phyloP scores from a whole-genome alignment of 2,113 vertebrate species.

The Pampusana beccarii region DNA sequence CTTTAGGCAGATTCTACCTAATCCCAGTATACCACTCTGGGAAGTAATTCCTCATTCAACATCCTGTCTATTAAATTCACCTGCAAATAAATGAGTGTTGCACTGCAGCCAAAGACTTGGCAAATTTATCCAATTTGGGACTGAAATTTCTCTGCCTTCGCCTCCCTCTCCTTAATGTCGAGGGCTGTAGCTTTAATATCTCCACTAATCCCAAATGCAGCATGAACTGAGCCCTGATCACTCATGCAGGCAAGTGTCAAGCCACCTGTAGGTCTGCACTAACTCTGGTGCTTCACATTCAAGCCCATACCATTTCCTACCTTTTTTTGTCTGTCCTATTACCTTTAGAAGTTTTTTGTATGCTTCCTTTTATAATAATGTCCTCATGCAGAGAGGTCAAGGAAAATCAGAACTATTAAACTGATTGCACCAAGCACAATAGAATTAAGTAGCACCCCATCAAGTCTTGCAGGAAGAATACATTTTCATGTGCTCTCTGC shows the following conservation, averaged over 20 bases:
- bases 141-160: conserved; percentile 29
- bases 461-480: neutral
- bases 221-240: neutral
- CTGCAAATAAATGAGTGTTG: conserved; percentile 35
- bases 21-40: neutral
- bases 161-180: neutral
- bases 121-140: conserved; percentile 37
- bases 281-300: neutral
- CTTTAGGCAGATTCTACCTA: neutral
- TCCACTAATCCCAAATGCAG: conserved; percentile 4
- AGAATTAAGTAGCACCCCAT: neutral
- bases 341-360: neutral
- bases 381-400: neutral
- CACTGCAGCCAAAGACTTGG: neutral
- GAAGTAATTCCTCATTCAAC: conserved; percentile 43
- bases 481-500: neutral
- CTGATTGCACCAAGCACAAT: neutral
- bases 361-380: neutral
- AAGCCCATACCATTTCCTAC: neutral
- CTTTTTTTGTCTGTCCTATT: neutral
- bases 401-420: conserved; percentile 3
- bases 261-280: neutral
- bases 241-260: neutral
- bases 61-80: conserved; percentile 48
- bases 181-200: neutral